Evolutionary conservation across 2,797 vertebrate species (phyloP).

Genomic region (Rhabdophis nuchalis): DNA sequence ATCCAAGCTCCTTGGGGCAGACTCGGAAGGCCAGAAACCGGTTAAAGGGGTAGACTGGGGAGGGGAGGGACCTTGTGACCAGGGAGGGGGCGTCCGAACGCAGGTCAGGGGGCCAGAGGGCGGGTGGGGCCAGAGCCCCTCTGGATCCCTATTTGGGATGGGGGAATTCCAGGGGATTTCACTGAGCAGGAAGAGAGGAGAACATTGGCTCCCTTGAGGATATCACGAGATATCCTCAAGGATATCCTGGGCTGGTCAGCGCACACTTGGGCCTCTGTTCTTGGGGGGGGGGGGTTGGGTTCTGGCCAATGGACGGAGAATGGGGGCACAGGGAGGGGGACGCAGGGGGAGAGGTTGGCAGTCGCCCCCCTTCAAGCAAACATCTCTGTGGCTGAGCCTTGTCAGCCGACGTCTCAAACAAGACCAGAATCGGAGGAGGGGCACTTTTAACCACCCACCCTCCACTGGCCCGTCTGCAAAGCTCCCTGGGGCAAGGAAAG

Average conservation of each 20-base stretch:
- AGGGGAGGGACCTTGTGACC: accelerated
- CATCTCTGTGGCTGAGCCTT: not conserved
- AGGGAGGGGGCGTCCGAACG: not conserved
- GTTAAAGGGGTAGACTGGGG: not conserved
- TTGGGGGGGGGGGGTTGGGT: not conserved
- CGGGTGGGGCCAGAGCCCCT: accelerated
- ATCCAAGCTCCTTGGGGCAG: not conserved
- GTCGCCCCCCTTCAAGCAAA: not conserved
- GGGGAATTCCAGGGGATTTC: not conserved
- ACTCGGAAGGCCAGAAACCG: too few relatives aligned
- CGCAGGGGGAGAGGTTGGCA: not conserved
- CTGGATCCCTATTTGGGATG: not conserved
- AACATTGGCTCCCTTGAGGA: too few relatives aligned
- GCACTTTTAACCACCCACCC: not conserved
- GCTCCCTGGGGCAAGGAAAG: not conserved
- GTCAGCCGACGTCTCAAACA: not conserved
- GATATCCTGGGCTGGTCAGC: not conserved
- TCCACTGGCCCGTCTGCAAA: not conserved
- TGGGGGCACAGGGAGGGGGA: not conserved
- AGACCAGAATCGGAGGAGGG: not conserved
- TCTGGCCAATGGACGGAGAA: not conserved
- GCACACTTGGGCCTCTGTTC: too few relatives aligned
- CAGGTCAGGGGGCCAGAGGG: not conserved
- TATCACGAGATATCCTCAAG: not conserved
- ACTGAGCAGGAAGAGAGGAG: not conserved